A percentile compares a stretch with the other conserved stretches of the same genome.
Conservation (phyloP, 30 jellyfish, hydroid and myxozoan species). For the Catostylus mosaicus region DNA sequence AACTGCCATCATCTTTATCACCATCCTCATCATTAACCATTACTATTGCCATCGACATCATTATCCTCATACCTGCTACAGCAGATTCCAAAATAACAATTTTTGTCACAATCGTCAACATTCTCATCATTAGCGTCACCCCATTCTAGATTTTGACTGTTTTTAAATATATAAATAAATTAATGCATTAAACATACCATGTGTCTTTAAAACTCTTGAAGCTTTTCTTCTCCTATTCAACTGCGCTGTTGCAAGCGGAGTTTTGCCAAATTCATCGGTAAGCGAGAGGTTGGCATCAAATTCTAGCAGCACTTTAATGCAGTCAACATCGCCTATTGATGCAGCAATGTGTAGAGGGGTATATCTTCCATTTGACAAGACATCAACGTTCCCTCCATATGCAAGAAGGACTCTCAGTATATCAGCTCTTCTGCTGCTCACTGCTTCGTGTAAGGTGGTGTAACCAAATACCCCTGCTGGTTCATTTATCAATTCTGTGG, state of each 20-base stretch:
- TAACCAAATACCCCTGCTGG: constrained; percentile 95
- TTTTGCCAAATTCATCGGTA: constrained; percentile 86
- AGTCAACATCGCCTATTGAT: constrained; percentile 80
- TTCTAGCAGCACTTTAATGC: constrained; percentile 76
- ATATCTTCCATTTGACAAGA: constrained; percentile 81
- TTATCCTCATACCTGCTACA: background rate
- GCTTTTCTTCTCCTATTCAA: constrained; percentile 67
- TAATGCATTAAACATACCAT: constrained; percentile 35
- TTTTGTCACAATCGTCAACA: background rate
- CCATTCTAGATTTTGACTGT: background rate
- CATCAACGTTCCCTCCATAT: constrained; percentile 89
- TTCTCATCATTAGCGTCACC: background rate
- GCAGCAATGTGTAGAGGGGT: constrained; percentile 98
- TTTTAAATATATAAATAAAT: background rate
- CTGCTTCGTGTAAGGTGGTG: constrained; percentile 95
- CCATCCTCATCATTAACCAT: too few species aligned
- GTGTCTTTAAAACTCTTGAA: constrained; percentile 72
- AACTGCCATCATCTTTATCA: background rate
- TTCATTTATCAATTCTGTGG: constrained; percentile 57
- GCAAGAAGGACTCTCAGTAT: constrained; percentile 71
- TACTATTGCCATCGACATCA: background rate
- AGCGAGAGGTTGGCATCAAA: constrained; percentile 68
- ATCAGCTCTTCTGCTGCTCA: constrained; percentile 70
- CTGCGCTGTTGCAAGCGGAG: constrained; percentile 89
- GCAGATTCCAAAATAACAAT: too few species aligned